Conservation (phyloP, 2,113 vertebrate species). For the Morone saxatilis region DNA sequence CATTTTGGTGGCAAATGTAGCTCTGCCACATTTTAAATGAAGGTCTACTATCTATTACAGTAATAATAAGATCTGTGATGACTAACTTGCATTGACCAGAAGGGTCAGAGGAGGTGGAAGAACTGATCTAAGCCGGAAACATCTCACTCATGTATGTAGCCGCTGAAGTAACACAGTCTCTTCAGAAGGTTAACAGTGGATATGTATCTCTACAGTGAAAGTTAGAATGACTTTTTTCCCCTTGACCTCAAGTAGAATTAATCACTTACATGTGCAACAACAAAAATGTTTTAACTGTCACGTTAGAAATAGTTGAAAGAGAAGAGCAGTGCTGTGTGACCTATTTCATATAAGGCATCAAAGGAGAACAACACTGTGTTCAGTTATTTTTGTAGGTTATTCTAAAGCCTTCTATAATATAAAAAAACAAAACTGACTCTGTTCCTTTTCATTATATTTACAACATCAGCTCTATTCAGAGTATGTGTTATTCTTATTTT, state of each 20-base stretch:
- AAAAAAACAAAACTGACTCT: constrained; percentile 15
- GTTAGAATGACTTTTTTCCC: neutral
- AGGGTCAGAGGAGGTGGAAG: neutral
- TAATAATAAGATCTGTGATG: neutral
- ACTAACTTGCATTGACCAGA: neutral
- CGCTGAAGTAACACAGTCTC: constrained; percentile 4
- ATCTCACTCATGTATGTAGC: neutral
- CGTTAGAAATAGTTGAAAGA: constrained; percentile 21
- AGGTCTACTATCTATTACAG: constrained; percentile 11
- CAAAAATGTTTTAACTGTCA: neutral
- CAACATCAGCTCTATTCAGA: constrained; percentile 17
- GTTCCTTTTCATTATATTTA: neutral
- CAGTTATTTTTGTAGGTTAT: constrained; percentile 9
- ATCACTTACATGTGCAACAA: constrained; percentile 13
- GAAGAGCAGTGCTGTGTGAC: constrained; percentile 8
- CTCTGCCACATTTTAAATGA: neutral
- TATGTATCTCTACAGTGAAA: constrained; percentile 15
- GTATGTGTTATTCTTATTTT: neutral
- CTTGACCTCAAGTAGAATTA: constrained; percentile 5
- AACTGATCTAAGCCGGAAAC: neutral
- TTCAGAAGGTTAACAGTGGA: neutral
- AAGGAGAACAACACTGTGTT: constrained; percentile 22
- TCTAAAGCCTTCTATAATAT: constrained; percentile 26
- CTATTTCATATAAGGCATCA: constrained; percentile 65
- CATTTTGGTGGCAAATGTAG: neutral